Base-by-base conservation (phyloP, 1,140 invertebrate species). In the Drosophila eugracilis region DNA sequence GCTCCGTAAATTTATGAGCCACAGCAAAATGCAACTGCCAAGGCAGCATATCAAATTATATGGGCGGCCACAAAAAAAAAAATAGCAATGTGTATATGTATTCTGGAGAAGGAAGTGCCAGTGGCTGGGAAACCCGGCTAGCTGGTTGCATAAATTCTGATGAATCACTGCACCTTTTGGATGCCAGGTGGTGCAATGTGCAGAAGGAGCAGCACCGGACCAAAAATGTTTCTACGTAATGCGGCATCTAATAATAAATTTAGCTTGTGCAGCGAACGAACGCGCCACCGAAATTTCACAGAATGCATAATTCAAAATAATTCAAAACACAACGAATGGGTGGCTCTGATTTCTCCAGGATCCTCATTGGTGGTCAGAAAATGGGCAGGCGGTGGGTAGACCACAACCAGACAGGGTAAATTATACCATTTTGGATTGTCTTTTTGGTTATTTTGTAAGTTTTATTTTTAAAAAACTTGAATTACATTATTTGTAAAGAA, bases 231-330 rank as follows among this genome's bases (percentile, higher is more conserved):
- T 71, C 48, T 74, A 77, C 73, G 83, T 85, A 86, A 86, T 88
- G 63, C 73, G 77, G 74, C 74, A 71, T 59, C 81, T 86, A 88
- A 86, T 88, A 88, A 86, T 88, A 86, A 86, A 86, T 86, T 86
- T 86, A 75, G 78, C 78, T 77, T 74, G 81, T 52, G 72, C 72
- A 49, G 44, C 57, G 26, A 48, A 39, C 66, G 53, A 75, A 72
- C 72, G 76, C 60, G 53, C 37, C 60, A 69, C 73, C 47, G n/a
- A 78, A 81, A 77, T 77, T 81, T 85, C 63, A 37, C 70, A 54
- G 42, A 83, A 88, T 86, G 77, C 81, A 86, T 86, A 86, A 86
- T 86, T 86, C 81, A 86, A 88, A 88, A 77, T 85, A 85, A 85
- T 85, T 85, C 73, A 73, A 86, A 85, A 86, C 62, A 70, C 63